Percentiles rank a stretch among this genome's conserved stretches.
These are phyloP conservation scores for Sebastes matsubarae DNA, from an alignment of 2,797 vertebrate species.

Conservation along the genomic window DNA sequence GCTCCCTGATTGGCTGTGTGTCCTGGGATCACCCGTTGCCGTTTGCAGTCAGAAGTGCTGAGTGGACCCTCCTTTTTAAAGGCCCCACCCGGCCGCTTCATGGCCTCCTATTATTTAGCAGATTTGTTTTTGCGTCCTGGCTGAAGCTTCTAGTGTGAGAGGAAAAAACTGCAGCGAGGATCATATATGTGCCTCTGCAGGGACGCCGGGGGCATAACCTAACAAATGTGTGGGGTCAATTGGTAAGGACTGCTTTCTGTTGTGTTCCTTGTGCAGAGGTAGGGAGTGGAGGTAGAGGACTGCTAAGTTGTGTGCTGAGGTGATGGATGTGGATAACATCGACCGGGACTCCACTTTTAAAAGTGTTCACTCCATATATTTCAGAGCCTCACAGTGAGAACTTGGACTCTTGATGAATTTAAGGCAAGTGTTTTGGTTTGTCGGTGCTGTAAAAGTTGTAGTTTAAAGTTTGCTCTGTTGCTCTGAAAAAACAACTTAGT, in stretches of 20 bases:
- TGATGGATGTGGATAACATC: constrained; percentile 29
- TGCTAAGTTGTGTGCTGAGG: constrained; percentile 42
- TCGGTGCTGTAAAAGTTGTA: background rate
- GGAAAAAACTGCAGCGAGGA: constrained; percentile 67
- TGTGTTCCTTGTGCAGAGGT: constrained; percentile 38
- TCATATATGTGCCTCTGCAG: constrained; percentile 82
- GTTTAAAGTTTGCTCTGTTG: background rate
- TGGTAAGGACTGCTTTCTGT: constrained; percentile 77
- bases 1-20: constrained; percentile 69
- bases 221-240: constrained; percentile 84
- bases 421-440: constrained; percentile 41
- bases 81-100: constrained; percentile 39
- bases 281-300: constrained; percentile 26
- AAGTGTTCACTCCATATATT: constrained; percentile 1
- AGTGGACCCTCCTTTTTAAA: constrained; percentile 80
- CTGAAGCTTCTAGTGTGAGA: constrained; percentile 82
- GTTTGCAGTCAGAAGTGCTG: constrained; percentile 82
- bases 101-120: constrained; percentile 78
- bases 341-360: constrained; percentile 9
- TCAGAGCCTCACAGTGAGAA: constrained; percentile 33
- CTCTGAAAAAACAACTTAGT: constrained; percentile 28
- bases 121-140: constrained; percentile 77
- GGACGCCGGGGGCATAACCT: constrained; percentile 80
- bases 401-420: constrained; percentile 59
- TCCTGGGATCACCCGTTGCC: constrained; percentile 49